Evolutionary conservation across 2,797 vertebrate genomes (phyloP).

Genomic region (Arctocebus calabarensis): DNA sequence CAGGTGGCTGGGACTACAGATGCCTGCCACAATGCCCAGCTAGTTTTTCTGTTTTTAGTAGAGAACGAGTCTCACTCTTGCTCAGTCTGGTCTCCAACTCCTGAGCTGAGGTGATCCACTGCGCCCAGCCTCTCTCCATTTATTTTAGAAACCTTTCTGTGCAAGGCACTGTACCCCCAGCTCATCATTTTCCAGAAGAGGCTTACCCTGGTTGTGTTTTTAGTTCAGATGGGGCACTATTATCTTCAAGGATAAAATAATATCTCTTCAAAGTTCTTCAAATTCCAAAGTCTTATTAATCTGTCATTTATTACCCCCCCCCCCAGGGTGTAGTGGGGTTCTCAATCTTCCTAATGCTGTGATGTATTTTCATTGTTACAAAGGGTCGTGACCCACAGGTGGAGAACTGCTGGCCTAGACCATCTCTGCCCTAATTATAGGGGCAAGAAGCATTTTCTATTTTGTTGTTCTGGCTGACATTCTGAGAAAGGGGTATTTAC

Average conservation of each 20-base stretch:
- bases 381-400: too few relatives aligned
- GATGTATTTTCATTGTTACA: too few relatives aligned
- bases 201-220: not conserved
- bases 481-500: not conserved
- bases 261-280: not conserved
- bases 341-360: too few relatives aligned
- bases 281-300: not conserved
- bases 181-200: not conserved
- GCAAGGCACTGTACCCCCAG: not conserved
- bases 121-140: not conserved
- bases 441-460: not conserved
- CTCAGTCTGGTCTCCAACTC: too few relatives aligned
- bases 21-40: too few relatives aligned
- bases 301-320: not conserved
- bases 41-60: too few relatives aligned
- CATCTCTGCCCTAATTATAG: not conserved
- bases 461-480: not conserved
- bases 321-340: not conserved
- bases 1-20: too few relatives aligned
- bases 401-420: not conserved
- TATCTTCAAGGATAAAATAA: not conserved
- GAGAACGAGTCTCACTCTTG: too few relatives aligned
- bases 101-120: too few relatives aligned
- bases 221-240: not conserved
- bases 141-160: not conserved